Percentiles rank a stretch among this genome's conserved stretches.
These are phyloP conservation scores for Nycticorax nycticorax DNA, from an alignment of 2,113 vertebrate genomes.

Conservation along the genomic window DNA sequence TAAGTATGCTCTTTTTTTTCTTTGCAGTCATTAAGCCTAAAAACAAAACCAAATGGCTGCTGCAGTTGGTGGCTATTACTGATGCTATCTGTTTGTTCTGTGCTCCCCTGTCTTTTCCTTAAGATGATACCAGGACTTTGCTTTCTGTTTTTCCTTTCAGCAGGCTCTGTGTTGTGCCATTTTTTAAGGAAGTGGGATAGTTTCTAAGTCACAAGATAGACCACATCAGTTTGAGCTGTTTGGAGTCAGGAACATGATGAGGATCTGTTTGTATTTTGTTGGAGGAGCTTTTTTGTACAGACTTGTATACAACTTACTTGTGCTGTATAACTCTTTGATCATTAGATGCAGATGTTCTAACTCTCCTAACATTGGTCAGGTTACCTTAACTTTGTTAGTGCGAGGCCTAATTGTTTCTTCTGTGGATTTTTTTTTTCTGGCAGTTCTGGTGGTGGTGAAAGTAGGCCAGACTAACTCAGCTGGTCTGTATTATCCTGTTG, in stretches of 20 bases:
- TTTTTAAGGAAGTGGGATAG: not conserved
- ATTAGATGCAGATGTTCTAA: not conserved
- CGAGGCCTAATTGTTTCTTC: not conserved
- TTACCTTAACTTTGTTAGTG: slow-evolving; percentile 30
- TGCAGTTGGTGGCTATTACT: slow-evolving; percentile 1
- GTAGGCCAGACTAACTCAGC: slow-evolving; percentile 15
- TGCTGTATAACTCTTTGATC: not conserved
- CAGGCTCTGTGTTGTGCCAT: not conserved
- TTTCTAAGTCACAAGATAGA: not conserved
- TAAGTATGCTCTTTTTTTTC: not conserved
- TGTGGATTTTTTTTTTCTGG: not conserved
- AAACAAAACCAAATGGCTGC: not conserved
- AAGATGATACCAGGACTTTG: not conserved
- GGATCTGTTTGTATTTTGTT: not conserved
- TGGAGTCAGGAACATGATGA: not conserved
- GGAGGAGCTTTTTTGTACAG: not conserved
- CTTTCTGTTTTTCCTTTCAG: not conserved
- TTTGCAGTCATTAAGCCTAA: not conserved
- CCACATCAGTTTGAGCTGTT: not conserved
- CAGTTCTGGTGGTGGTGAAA: not conserved
- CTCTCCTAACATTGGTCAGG: not conserved
- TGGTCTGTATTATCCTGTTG: slow-evolving; percentile 18
- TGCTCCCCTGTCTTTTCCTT: not conserved
- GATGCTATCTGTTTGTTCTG: not conserved
- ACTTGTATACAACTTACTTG: not conserved